Evolutionary conservation across 2,888 invertebrate species (phyloP), one percentile per base, ranked within the genome.

Genomic region (Andrena bicolor): DNA sequence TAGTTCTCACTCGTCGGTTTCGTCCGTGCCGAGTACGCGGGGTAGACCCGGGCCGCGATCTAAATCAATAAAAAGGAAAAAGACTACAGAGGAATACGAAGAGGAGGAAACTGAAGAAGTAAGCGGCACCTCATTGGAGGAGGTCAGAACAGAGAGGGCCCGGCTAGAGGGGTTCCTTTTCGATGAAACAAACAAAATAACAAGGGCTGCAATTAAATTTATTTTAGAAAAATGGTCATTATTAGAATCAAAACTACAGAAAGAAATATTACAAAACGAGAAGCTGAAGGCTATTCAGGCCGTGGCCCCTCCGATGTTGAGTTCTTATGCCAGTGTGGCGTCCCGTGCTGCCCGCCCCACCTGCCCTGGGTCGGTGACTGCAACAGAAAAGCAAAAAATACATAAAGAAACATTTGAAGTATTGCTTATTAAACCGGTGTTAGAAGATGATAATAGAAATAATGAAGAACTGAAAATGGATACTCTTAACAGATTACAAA

Each of bases 341-440:
- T n/a, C 28, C 3, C 26, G 32, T 8, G 32, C 32, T 32, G 32
- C 32, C 32, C 32, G 32, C 32, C 32, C 32, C 32, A 8, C 32
- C 32, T 32, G 8, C 32, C 32, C 32, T 32, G 32, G 32, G 32
- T 32, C 32, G 32, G 32, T 32, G 32, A 8, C 63, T 63, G 35
- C 23, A 63, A 63, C 2, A 35, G 35, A 32, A 20, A 63, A 32
- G 10, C 32, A n/a, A 35, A 63, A 20, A 7, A 32, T 63, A 32
- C 6, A 20, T 20, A 58, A 58, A 58, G 58, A 58, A 16, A 58
- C 23, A 4, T 58, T 13, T 28, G 68, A 68, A 32, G 53, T 68
- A 0, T 0, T 68, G 1, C 13, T 68, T 5, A 20, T 68, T 8
- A 68, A n/a, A 35, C 68, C 32, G 6, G 23, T 20, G 0, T 30